Conservation (phyloP, 2,797 vertebrate species). For the Tenualosa thibaudeaui region DNA sequence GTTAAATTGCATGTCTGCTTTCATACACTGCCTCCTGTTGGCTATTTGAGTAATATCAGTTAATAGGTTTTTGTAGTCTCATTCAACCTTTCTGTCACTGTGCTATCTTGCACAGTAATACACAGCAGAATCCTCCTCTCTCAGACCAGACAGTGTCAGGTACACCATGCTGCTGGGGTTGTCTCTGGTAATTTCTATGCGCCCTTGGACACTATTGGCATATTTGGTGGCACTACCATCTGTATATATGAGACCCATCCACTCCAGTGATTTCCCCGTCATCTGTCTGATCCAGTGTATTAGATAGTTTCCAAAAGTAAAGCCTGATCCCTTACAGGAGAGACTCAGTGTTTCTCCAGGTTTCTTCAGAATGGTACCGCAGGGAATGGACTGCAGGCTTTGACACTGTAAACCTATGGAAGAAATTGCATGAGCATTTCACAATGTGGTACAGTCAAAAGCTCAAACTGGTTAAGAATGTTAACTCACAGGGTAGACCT, state of each 20-base stretch:
- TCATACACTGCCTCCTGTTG: too few relatives aligned
- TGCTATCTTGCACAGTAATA: slow-evolving; percentile 42
- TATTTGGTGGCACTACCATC: background rate
- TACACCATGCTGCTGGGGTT: background rate
- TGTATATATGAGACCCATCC: slow-evolving; percentile 25
- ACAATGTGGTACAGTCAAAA: too few relatives aligned
- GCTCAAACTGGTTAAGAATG: too few relatives aligned
- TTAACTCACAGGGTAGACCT: background rate
- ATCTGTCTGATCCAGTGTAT: slow-evolving; percentile 19
- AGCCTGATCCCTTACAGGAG: slow-evolving; percentile 31
- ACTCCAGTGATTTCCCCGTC: slow-evolving; percentile 35
- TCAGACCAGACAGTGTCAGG: background rate
- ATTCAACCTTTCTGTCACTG: background rate
- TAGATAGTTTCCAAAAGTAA: slow-evolving; percentile 1
- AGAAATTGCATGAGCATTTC: too few relatives aligned
- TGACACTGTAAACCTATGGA: background rate
- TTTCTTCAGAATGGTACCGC: slow-evolving; percentile 20
- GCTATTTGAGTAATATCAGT: too few relatives aligned
- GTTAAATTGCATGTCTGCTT: too few relatives aligned
- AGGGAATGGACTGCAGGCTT: slow-evolving; percentile 30
- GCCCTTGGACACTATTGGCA: background rate
- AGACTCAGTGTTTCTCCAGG: slow-evolving; percentile 39
- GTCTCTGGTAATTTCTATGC: background rate
- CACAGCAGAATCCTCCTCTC: slow-evolving; percentile 35
- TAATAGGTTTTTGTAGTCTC: background rate